Percentiles rank a stretch among this genome's conserved stretches.
Conservation (phyloP, 2,888 invertebrate genomes). For the Tenthredo notha region DNA sequence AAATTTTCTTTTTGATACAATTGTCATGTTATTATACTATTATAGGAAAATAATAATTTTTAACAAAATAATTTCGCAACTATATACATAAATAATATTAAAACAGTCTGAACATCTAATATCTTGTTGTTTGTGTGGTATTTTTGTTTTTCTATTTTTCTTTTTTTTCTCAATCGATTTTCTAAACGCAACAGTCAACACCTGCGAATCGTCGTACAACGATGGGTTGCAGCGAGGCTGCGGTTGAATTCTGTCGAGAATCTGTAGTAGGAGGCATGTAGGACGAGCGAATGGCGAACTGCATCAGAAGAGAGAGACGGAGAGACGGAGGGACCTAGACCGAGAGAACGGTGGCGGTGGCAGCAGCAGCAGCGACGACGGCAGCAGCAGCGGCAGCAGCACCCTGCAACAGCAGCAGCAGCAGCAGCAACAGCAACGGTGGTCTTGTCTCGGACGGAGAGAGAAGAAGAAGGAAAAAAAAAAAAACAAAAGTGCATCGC, state of each 20-base stretch:
- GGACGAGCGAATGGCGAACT: conserved; percentile 75
- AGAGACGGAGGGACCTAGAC: conserved; percentile 55
- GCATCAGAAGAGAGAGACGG: conserved; percentile 58
- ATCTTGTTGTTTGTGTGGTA: background rate
- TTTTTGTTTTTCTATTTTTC: background rate
- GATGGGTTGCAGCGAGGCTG: conserved; percentile 35
- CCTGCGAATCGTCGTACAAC: conserved; percentile 24
- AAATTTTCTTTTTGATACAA: background rate
- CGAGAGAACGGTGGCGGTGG: conserved; percentile 48
- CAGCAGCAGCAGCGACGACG: background rate
- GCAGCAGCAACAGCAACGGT: background rate
- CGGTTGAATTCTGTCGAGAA: conserved; percentile 71
- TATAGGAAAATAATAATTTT: background rate
- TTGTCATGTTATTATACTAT: background rate
- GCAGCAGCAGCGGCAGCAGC: background rate
- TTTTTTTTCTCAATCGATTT: background rate
- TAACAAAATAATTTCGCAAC: background rate
- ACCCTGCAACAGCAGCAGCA: background rate
- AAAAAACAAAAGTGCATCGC: conserved; percentile 74
- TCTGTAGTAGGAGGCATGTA: conserved; percentile 76
- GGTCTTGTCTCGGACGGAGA: conserved; percentile 46
- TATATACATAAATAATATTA: background rate
- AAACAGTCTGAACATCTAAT: background rate
- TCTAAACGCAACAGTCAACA: conserved; percentile 25
- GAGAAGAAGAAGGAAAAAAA: background rate